Conservation (phyloP, 2,888 invertebrate species). For the Eilema griseolum region DNA sequence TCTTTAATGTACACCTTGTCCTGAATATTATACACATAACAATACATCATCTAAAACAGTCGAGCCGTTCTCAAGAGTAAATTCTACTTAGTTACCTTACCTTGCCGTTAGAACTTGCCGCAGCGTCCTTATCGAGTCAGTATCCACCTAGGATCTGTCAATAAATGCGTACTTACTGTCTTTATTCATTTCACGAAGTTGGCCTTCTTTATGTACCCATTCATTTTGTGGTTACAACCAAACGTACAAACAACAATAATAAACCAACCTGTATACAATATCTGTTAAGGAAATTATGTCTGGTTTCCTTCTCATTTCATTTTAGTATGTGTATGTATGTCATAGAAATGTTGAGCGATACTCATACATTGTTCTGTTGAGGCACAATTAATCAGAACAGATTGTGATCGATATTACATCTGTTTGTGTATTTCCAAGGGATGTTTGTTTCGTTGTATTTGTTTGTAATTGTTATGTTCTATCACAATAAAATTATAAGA, state of each 20-base stretch:
- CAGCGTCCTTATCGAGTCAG: background rate
- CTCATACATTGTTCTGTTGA: constrained; percentile 30
- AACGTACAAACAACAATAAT: background rate
- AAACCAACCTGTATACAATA: constrained; percentile 32
- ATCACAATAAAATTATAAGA: background rate
- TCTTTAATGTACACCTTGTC: too few species aligned
- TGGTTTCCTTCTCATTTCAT: constrained; percentile 42
- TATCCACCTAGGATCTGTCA: too few species aligned
- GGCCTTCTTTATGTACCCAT: background rate
- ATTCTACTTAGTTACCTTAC: too few species aligned
- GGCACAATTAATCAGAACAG: constrained; percentile 20
- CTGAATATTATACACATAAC: too few species aligned
- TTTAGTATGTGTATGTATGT: constrained; percentile 37
- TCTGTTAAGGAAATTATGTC: constrained; percentile 41
- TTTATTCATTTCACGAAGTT: background rate
- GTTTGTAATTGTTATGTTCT: background rate
- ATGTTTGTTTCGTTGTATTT: constrained; percentile 17
- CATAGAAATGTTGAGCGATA: constrained; percentile 28
- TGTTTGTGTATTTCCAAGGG: constrained; percentile 10
- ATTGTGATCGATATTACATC: constrained; percentile 22
- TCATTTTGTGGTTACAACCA: background rate
- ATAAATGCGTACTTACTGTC: too few species aligned
- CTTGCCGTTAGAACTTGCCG: background rate
- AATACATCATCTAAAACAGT: too few species aligned
- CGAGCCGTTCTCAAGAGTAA: too few species aligned